These are phyloP conservation scores for Chromoteleia sp. DNA, from an alignment of 2,888 invertebrate species.

Conservation along the genomic window DNA sequence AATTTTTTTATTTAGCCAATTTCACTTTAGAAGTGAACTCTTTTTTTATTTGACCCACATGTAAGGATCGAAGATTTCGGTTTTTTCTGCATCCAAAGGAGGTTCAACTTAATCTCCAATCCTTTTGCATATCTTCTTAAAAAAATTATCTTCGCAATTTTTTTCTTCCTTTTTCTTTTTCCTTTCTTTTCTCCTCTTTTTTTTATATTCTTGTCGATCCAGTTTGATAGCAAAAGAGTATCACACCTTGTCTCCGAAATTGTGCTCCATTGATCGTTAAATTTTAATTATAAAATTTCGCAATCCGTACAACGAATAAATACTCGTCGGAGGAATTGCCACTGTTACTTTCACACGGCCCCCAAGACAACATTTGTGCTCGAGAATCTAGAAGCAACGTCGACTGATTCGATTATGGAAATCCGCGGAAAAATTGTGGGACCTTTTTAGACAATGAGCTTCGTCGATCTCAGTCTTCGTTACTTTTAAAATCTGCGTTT, in stretches of 20 bases:
- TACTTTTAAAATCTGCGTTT: not conserved
- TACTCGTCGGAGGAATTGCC: slow-evolving; percentile 71
- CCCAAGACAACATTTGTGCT: slow-evolving; percentile 74
- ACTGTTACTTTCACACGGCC: slow-evolving; percentile 78
- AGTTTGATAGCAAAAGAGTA: not conserved
- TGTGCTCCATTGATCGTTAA: slow-evolving; percentile 12
- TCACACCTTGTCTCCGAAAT: slow-evolving; percentile 19
- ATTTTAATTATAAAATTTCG: slow-evolving; percentile 65
- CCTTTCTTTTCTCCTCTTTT: too few relatives aligned
- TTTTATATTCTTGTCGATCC: not conserved
- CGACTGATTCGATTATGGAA: slow-evolving; percentile 66
- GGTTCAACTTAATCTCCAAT: too few relatives aligned
- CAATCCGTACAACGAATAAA: slow-evolving; percentile 53
- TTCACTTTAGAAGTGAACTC: not conserved
- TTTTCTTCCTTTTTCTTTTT: too few relatives aligned
- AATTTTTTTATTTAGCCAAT: not conserved
- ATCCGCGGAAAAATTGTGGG: slow-evolving; percentile 44
- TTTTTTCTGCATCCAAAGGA: too few relatives aligned
- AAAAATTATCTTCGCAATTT: too few relatives aligned
- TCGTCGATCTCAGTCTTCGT: not conserved
- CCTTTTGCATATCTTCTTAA: too few relatives aligned
- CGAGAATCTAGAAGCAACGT: slow-evolving; percentile 73
- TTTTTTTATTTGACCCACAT: too few relatives aligned
- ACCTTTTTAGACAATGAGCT: slow-evolving; percentile 36
- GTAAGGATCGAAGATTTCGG: too few relatives aligned